Evolutionary conservation across 1,140 invertebrate species (phyloP).

Genomic region (Wasmannia auropunctata): DNA sequence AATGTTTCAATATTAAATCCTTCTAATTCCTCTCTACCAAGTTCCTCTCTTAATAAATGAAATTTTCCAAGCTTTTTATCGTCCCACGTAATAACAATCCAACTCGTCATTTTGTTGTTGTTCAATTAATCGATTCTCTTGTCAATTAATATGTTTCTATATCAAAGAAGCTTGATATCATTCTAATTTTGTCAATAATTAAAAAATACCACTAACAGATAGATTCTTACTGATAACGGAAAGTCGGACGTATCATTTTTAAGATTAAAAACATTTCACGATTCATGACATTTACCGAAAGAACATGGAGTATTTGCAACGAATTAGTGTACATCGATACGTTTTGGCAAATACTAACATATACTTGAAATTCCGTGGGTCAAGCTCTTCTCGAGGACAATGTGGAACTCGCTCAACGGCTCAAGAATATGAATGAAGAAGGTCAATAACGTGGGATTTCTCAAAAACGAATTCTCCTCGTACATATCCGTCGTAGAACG

Average conservation of each 20-base stretch:
- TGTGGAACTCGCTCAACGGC: conserved; percentile 96
- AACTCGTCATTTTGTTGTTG: neutral
- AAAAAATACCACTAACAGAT: neutral
- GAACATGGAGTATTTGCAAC: conserved; percentile 56
- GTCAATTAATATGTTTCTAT: neutral
- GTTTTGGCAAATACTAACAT: conserved; percentile 72
- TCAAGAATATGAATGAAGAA: conserved; percentile 97
- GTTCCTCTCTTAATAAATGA: conserved; percentile 55
- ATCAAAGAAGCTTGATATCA: neutral
- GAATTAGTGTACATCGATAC: conserved; percentile 61
- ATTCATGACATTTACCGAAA: conserved; percentile 25
- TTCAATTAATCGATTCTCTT: conserved; percentile 52
- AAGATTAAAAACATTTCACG: neutral
- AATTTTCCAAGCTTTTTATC: conserved; percentile 51
- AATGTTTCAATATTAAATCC: conserved; percentile 68
- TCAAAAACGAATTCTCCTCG: conserved; percentile 97
- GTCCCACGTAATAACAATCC: conserved; percentile 48
- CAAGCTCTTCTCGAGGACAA: conserved; percentile 96
- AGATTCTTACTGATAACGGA: neutral
- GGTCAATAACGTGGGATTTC: conserved; percentile 93
- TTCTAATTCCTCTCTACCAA: conserved; percentile 45
- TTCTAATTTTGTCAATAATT: conserved; percentile 13
- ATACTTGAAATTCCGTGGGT: conserved; percentile 94
- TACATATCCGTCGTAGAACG: conserved; percentile 97
- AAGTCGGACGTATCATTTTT: neutral